phyloP scores from a whole-genome alignment of 2,888 invertebrate genomes.

The Caenorhabditis sinica region DNA sequence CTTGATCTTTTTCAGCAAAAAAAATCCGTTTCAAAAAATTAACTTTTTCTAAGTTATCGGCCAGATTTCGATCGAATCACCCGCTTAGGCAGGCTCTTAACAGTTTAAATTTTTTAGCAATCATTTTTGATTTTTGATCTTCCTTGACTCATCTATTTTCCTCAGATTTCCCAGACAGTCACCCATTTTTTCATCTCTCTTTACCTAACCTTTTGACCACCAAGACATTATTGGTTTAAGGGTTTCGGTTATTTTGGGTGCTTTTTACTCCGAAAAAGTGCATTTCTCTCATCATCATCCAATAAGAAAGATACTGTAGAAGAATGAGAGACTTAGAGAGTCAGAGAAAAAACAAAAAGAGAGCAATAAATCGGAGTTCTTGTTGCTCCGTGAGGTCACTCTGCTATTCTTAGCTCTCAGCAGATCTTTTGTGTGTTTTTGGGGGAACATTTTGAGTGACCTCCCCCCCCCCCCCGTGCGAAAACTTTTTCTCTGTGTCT shows the following conservation, averaged over 20 bases:
- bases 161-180: not conserved
- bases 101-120: no score
- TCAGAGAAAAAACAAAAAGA: not conserved
- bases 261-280: not conserved
- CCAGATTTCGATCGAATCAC: no score
- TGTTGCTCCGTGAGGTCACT: constrained; percentile 45
- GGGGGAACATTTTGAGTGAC: not conserved
- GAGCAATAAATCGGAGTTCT: constrained; percentile 13
- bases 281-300: not conserved
- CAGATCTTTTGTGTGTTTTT: constrained; percentile 36
- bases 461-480: not conserved
- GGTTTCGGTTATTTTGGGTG: constrained; percentile 11
- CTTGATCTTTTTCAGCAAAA: no score
- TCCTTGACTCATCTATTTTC: not conserved
- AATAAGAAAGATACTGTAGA: no score
- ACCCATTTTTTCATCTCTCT: not conserved
- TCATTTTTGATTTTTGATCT: no score
- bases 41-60: no score
- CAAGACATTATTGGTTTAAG: not conserved
- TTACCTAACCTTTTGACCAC: constrained; percentile 6
- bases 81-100: no score
- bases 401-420: constrained; percentile 16
- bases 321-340: not conserved
- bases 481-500: not conserved
- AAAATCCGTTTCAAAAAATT: no score